Evolutionary conservation across 2,888 invertebrate species (phyloP), one percentile per base, ranked within the genome.

Genomic region (Sepioteuthis lessoniana): DNA sequence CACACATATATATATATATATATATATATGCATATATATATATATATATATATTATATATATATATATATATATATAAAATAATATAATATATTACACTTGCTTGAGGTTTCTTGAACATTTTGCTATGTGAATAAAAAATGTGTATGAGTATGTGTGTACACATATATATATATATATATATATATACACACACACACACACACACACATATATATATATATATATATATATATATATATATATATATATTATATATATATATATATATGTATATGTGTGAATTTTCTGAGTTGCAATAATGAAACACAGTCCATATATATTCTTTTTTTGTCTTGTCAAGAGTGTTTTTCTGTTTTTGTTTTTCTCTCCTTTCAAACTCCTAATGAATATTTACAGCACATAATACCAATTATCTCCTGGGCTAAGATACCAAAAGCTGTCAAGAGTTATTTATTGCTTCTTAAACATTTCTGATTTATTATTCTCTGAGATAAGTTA

Each of bases 351-450:
- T 31, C 25, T 55, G 25, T 55, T 55, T 55, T 55, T 28, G 21
- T 55, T n/a, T n/a, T n/a, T n/a, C 10, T n/a, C 10, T n/a, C 76
- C n/a, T n/a, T 76, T n/a, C n/a, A 76, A 76, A 35, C 76, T 76
- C n/a, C 76, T 76, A 76, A 76, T 76, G 76, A 76, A 76, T 76
- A 76, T 76, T 76, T 76, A 76, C 76, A 76, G 76, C 76, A 76
- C 76, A 76, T 76, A 76, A 76, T 76, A n/a, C n/a, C 76, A 76
- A 76, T 76, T 76, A 76, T 76, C 76, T 76, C n/a, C n/a, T 35
- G n/a, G 76, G 76, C 76, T 13, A n/a, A 76, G 76, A 76, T 76
- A 76, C 76, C 55, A 76, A 76, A 76, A 76, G n/a, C 76, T 76
- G 76, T 76, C 76, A 76, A n/a, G 13, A n/a, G 76, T 76, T 76